These are phyloP conservation scores for Epinephelus moara DNA, from an alignment of 2,113 vertebrate species.

Conservation along the genomic window DNA sequence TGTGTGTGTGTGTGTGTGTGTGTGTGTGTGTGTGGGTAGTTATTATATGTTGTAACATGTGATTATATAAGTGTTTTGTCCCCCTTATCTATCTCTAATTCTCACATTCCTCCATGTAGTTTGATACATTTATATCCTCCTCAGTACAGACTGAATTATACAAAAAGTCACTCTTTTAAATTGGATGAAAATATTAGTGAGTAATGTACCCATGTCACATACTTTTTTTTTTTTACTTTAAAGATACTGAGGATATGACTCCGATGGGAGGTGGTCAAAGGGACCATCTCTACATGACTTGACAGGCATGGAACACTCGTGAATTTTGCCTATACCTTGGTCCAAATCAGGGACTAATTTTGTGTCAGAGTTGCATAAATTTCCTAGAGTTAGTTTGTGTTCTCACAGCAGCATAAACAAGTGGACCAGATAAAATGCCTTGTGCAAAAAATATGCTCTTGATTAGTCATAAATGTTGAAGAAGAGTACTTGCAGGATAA, in stretches of 20 bases:
- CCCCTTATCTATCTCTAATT: not conserved
- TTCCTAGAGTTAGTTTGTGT: too few species aligned
- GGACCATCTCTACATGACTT: not conserved
- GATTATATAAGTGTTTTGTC: conserved; percentile 1
- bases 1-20: not conserved
- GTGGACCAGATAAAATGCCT: too few species aligned
- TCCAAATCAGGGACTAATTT: too few species aligned
- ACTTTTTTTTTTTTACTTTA: too few species aligned
- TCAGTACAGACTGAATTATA: not conserved
- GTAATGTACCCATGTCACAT: too few species aligned
- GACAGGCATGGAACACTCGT: not conserved
- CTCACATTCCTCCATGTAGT: not conserved
- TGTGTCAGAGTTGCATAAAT: too few species aligned
- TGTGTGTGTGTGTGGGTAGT: not conserved
- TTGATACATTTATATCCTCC: not conserved
- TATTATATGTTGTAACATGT: not conserved
- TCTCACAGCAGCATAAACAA: too few species aligned
- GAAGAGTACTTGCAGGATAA: too few species aligned
- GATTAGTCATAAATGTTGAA: too few species aligned
- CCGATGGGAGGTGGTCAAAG: not conserved
- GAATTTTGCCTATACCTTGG: not conserved
- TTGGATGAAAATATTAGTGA: not conserved
- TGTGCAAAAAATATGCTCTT: too few species aligned
- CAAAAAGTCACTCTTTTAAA: not conserved
- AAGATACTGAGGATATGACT: too few species aligned